Base-by-base conservation (phyloP, 2,888 invertebrate species). In the Aproaerema taeniolella region DNA sequence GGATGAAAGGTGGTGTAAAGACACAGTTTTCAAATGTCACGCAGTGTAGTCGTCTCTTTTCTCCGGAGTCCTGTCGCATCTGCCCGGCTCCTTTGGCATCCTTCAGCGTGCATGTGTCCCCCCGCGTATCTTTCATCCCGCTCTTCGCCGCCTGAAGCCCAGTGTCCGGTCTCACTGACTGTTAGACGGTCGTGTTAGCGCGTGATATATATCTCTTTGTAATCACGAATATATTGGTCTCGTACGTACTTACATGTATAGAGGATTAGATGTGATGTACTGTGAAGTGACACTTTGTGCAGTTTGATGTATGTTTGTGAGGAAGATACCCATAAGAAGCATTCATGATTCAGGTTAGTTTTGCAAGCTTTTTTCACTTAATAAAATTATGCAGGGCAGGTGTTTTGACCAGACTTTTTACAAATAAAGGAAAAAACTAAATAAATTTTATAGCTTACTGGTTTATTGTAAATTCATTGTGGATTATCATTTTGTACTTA, bases 11-110 rank as follows among this genome's bases (percentile, higher is more conserved):
- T 70, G 71, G 64, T 73, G 79, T 80, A 85, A 75, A 85, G 86
- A 85, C 85, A 85, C 82, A 79, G 75, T 85, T 86, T 85, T 82
- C 81, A 82, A 83, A 82, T 85, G 85, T 86, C 85, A 82, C 80
- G 77, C 63, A 69, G 77, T 83, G 82, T 81, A 75, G 82, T 83
- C 76, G 79, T 86, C 86, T 86, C 86, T 85, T 86, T 86, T 85
- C 85, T 76, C 72, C 82, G 67, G 75, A 76, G 82, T 86, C 83
- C 83, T 83, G 85, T 81, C 81, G 81, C 82, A 76, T 83, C 80
- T 82, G 81, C 74, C 75, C 67, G 62, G 72, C 75, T 81, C 83
- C 85, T 83, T 82, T 77, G 74, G 79, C 73, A 81, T 85, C 85
- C 85, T 85, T 85, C 80, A 76, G 77, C 71, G 61, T 74, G 72